A percentile compares a stretch with the other conserved stretches of the same genome.
These are phyloP conservation scores for Erythrocercus mccallii DNA, from an alignment of 2,113 vertebrate genomes.

Conservation along the genomic window DNA sequence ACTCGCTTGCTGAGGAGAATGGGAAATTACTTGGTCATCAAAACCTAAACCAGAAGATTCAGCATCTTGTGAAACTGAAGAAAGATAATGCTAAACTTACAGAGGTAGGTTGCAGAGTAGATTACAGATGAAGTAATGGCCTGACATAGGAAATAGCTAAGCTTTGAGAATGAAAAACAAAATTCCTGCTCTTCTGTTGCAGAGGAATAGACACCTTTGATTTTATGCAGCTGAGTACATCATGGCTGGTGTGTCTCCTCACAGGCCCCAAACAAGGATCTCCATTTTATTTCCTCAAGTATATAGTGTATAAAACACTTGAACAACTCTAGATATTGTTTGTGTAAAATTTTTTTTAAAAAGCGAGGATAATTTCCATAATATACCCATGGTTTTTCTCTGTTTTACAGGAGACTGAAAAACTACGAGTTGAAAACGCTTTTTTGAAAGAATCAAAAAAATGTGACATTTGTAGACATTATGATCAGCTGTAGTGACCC, in stretches of 20 bases:
- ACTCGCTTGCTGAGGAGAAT: constrained; percentile 87
- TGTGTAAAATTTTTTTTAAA: not conserved
- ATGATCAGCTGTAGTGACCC: not conserved
- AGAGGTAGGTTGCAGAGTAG: constrained; percentile 74
- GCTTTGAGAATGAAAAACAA: not conserved
- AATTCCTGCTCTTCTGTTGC: not conserved
- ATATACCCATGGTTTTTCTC: not conserved
- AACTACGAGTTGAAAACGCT: constrained; percentile 77
- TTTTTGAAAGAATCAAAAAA: constrained; percentile 73
- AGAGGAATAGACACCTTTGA: not conserved
- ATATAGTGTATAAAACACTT: not conserved
- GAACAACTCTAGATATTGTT: not conserved
- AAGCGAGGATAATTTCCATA: not conserved
- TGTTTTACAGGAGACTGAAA: constrained; percentile 79
- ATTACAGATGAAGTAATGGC: not conserved
- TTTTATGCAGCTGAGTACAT: not conserved
- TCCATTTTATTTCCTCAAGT: not conserved
- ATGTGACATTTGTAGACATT: constrained; percentile 9
- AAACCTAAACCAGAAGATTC: constrained; percentile 94
- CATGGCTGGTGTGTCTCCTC: not conserved
- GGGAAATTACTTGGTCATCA: constrained; percentile 93
- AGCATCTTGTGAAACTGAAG: constrained; percentile 94
- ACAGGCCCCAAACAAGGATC: not conserved
- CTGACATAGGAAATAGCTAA: not conserved
- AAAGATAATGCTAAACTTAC: constrained; percentile 86